These are phyloP conservation scores for Muscicapa comitata DNA, from an alignment of 2,797 vertebrate genomes.

Conservation along the genomic window DNA sequence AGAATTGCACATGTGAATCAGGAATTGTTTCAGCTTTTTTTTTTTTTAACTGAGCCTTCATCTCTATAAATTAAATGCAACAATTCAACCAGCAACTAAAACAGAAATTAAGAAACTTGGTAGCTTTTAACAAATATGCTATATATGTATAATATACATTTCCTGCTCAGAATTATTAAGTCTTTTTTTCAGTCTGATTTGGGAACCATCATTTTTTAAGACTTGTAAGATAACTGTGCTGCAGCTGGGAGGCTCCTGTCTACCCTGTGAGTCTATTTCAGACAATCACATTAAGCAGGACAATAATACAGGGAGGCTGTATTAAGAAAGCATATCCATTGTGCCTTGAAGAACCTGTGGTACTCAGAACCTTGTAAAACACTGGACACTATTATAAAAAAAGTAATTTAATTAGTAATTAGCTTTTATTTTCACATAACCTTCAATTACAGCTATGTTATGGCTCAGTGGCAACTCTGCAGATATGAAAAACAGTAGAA, in stretches of 20 bases:
- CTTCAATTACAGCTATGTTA: not conserved
- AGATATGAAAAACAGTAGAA: not conserved
- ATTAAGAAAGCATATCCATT: not conserved
- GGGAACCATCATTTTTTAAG: not conserved
- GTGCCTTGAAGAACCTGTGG: not conserved
- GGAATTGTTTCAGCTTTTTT: not conserved
- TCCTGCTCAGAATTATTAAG: not conserved
- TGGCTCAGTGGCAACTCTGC: not conserved
- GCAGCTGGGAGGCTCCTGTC: not conserved
- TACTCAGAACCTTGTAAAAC: not conserved
- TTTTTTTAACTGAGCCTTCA: not conserved
- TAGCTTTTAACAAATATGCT: not conserved
- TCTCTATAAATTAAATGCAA: not conserved
- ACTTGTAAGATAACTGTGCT: not conserved
- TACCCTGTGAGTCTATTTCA: not conserved
- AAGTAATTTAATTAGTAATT: not conserved
- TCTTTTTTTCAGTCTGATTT: not conserved
- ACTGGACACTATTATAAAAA: not conserved
- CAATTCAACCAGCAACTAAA: not conserved
- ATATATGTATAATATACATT: not conserved
- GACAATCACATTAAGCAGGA: not conserved
- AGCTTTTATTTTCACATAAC: not conserved
- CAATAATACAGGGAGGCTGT: not conserved
- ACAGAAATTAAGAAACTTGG: not conserved
- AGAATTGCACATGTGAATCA: not conserved